Evolutionary conservation across 2,797 vertebrate species (phyloP), one percentile per base, ranked within the genome.

Genomic region (Sebastes aleutianus): DNA sequence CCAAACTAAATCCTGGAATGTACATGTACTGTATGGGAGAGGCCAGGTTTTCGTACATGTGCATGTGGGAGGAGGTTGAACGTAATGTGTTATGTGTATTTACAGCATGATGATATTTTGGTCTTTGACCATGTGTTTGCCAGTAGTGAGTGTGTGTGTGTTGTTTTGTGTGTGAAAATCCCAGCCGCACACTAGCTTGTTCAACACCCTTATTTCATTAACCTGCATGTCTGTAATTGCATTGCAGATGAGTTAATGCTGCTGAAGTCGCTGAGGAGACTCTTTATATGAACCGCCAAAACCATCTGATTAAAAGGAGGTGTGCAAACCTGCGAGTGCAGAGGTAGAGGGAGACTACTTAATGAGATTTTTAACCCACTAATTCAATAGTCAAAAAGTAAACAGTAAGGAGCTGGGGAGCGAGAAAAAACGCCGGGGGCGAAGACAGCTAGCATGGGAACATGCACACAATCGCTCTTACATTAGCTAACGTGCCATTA

Each of bases 311-410:
- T 94, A 93, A 93, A 93, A 94, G 91, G 75, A 79, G 87, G 85
- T 78, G 77, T 70, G 83, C 70, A 88, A 87, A 90, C 79, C 81
- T 85, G 83, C 74, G 74, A 80, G 80, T 72, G 68, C 79, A 71
- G 78, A n/a, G 86, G 78, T 67, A 75, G 84, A 78, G 76, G 83
- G 82, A 89, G 87, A 84, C 82, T 88, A 80, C 67, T 81, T 94
- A 92, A 94, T 95, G 92, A 95, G 91, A 93, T 93, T 95, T 93
- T 93, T 87, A 92, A 91, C 90, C 86, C 79, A 57, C 89, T 94
- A 91, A 95, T 95, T 94, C 90, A 95, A 95, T 94, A 92, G 87
- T 88, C 77, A 89, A 88, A 54, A 94, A 92, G 93, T 92, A 92
- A 93, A 94, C 88, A 92, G 88, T 79, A 66, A 89, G 83, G 80